Evolutionary conservation across 1,140 invertebrate species (phyloP).

Genomic region (Achatina immaculata): DNA sequence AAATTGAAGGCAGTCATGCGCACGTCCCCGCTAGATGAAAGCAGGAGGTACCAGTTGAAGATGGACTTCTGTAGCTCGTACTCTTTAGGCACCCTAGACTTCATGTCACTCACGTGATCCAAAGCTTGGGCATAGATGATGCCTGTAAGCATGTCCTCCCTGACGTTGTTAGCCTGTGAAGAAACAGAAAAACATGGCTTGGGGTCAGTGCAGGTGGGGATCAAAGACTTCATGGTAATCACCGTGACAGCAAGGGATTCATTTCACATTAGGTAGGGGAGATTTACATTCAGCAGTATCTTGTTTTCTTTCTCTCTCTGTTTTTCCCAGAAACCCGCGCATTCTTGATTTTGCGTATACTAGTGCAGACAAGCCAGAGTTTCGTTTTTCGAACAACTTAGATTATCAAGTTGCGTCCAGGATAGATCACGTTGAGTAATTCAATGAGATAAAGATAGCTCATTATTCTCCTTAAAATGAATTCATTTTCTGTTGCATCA

Average conservation of each 20-base stretch:
- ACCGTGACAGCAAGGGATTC: neutral
- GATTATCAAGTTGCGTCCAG: no score
- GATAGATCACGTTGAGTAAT: no score
- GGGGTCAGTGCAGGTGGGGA: neutral
- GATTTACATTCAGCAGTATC: no score
- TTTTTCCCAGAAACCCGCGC: no score
- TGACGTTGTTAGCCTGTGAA: slow-evolving; percentile 39
- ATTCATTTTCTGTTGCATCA: no score
- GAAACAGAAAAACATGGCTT: neutral
- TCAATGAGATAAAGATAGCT: no score
- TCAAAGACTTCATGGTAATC: slow-evolving; percentile 19
- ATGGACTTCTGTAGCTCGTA: slow-evolving; percentile 40
- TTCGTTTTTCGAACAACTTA: no score
- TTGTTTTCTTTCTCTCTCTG: no score
- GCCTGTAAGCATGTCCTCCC: slow-evolving; percentile 27
- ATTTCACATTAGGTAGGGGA: neutral
- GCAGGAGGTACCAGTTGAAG: slow-evolving; percentile 41
- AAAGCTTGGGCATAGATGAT: slow-evolving; percentile 41
- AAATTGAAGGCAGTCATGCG: slow-evolving; percentile 42
- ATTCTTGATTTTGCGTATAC: no score
- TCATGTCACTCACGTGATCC: slow-evolving; percentile 45
- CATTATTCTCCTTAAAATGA: no score
- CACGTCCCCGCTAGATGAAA: slow-evolving; percentile 38
- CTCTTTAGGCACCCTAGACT: slow-evolving; percentile 33
- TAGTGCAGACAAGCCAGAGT: no score